Conservation (phyloP, 2,888 invertebrate species). For the Pammene fasciana region DNA sequence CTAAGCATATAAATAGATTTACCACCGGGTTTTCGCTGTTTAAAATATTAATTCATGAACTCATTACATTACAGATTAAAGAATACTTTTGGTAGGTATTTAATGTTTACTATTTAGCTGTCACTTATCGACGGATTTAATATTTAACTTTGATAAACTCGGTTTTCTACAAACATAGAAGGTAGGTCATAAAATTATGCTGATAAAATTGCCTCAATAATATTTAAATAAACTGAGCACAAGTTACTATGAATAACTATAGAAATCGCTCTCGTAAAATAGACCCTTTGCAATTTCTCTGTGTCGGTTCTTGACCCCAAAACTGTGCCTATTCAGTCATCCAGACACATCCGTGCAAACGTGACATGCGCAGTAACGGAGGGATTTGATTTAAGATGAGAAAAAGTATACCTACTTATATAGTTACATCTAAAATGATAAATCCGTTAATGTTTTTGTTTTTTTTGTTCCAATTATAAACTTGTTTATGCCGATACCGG, state of each 20-base stretch:
- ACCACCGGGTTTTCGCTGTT: constrained; percentile 39
- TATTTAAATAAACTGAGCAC: not conserved
- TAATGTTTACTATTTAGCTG: constrained; percentile 21
- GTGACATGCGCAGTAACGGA: constrained; percentile 69
- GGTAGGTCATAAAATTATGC: constrained; percentile 16
- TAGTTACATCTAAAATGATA: constrained; percentile 1
- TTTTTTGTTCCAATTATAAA: constrained; percentile 20
- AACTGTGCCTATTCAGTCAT: constrained; percentile 43
- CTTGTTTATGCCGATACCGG: constrained; percentile 25
- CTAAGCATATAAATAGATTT: constrained; percentile 40
- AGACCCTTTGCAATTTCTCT: constrained; percentile 29
- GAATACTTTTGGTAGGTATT: constrained; percentile 25
- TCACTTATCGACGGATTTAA: constrained; percentile 21
- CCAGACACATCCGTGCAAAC: constrained; percentile 40
- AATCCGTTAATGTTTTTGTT: not conserved
- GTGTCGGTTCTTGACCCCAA: constrained; percentile 42
- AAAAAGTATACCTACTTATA: constrained; percentile 4
- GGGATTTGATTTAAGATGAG: constrained; percentile 53
- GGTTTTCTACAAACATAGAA: constrained; percentile 1
- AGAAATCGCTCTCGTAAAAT: not conserved
- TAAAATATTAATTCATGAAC: constrained; percentile 32
- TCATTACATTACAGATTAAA: not conserved
- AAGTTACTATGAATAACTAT: not conserved
- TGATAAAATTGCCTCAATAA: constrained; percentile 2
- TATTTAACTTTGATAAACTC: constrained; percentile 19